Percentiles rank a stretch among this genome's conserved stretches.
These are phyloP conservation scores for Cyphomyrmex costatus DNA, from an alignment of 1,140 invertebrate genomes.

Conservation along the genomic window DNA sequence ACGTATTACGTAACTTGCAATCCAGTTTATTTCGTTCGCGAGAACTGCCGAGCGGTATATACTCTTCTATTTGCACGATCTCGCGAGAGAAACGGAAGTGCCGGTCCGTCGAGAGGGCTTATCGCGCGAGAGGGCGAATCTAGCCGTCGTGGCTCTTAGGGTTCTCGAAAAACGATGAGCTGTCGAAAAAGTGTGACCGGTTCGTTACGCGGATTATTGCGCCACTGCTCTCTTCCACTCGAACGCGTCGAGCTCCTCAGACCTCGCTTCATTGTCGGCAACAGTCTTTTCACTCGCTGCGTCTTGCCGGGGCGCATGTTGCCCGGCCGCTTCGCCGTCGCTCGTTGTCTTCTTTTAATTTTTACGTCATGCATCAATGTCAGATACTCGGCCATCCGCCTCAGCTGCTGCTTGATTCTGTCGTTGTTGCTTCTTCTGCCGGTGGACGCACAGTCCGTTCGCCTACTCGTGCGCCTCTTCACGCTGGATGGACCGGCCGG, in stretches of 20 bases:
- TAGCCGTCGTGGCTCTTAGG: slow-evolving; percentile 13
- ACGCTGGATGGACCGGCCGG: slow-evolving; percentile 61
- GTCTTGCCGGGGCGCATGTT: not conserved
- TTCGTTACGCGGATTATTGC: slow-evolving; percentile 53
- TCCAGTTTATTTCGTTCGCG: slow-evolving; percentile 59
- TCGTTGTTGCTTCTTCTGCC: slow-evolving; percentile 53
- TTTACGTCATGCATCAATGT: slow-evolving; percentile 75
- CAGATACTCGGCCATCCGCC: slow-evolving; percentile 53
- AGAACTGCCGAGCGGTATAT: slow-evolving; percentile 7
- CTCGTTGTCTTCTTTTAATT: slow-evolving; percentile 69
- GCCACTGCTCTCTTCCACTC: slow-evolving; percentile 17
- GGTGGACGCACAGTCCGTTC: slow-evolving; percentile 20
- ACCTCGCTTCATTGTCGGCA: slow-evolving; percentile 56
- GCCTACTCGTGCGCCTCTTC: slow-evolving; percentile 33
- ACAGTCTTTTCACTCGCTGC: slow-evolving; percentile 11
- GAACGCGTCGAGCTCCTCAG: slow-evolving; percentile 5
- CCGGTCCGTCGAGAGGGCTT: slow-evolving; percentile 36
- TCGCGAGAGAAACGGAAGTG: slow-evolving; percentile 19
- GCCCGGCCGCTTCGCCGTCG: not conserved
- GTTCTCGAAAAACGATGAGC: slow-evolving; percentile 48
- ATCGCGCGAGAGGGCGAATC: slow-evolving; percentile 28
- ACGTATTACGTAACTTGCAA: slow-evolving; percentile 60
- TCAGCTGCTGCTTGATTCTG: slow-evolving; percentile 61
- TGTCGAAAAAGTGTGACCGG: slow-evolving; percentile 59
- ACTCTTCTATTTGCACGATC: slow-evolving; percentile 45